Conservation (phyloP, 2,113 vertebrate genomes). For the Panurus biarmicus region DNA sequence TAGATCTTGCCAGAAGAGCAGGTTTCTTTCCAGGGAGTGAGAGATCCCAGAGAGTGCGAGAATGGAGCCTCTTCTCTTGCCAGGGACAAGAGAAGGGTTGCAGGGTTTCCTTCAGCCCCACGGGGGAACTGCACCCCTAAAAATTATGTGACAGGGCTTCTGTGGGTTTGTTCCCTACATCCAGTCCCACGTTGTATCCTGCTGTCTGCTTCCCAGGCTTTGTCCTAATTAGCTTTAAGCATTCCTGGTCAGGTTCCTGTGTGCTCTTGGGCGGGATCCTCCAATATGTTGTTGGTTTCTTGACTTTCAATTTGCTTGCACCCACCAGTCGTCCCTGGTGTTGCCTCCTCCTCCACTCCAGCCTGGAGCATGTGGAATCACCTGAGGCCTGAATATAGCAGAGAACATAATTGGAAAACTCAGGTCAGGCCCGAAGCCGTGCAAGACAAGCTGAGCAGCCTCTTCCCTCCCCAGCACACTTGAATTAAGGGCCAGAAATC, state of each 20-base stretch:
- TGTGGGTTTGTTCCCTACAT: background rate
- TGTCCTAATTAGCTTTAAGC: background rate
- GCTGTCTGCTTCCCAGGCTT: background rate
- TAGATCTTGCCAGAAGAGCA: background rate
- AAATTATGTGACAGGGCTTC: background rate
- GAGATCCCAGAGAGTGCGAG: background rate
- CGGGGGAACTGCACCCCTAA: rapidly evolving
- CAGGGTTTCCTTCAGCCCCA: background rate
- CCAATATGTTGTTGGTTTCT: rapidly evolving
- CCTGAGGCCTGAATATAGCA: background rate
- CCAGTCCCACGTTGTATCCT: background rate
- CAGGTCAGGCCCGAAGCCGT: background rate
- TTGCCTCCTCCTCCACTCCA: background rate
- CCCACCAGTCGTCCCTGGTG: background rate
- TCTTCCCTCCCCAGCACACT: background rate
- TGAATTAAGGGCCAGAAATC: conserved; percentile 16
- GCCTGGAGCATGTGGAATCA: background rate
- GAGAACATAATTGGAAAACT: background rate
- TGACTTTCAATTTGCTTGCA: background rate
- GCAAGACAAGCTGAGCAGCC: background rate
- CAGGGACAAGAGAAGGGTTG: rapidly evolving
- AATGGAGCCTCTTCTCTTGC: background rate
- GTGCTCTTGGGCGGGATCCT: background rate
- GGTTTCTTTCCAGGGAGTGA: background rate
- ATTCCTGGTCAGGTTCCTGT: background rate